These are phyloP conservation scores for Drosophila demipolita DNA, from an alignment of 2,888 invertebrate species.

Conservation along the genomic window DNA sequence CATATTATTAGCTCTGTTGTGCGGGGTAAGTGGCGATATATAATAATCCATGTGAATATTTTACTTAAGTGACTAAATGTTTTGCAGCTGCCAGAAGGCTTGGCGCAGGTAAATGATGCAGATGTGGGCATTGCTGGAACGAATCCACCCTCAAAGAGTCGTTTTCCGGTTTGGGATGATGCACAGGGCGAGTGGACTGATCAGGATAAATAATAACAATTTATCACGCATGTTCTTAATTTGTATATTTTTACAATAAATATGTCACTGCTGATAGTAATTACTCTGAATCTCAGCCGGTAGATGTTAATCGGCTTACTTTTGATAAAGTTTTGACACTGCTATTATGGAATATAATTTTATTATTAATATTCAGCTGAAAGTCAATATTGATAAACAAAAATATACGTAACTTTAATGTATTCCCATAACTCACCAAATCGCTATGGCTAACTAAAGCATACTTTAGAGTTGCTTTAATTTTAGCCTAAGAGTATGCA, in stretches of 20 bases:
- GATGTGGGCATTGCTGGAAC: slow-evolving; percentile 38
- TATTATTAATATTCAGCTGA: not conserved
- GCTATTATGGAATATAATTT: not conserved
- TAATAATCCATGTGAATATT: not conserved
- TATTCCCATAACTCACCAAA: not conserved
- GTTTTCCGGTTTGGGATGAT: slow-evolving; percentile 75
- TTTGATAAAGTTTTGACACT: not conserved
- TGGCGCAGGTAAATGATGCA: slow-evolving; percentile 39
- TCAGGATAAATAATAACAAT: slow-evolving; percentile 20
- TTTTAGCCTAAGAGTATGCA: slow-evolving; percentile 18
- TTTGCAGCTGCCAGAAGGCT: slow-evolving; percentile 44
- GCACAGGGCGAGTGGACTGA: slow-evolving; percentile 61
- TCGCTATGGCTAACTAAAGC: not conserved
- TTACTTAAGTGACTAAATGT: slow-evolving; percentile 11
- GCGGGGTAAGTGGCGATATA: slow-evolving; percentile 28
- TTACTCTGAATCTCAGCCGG: not conserved
- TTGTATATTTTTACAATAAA: not conserved
- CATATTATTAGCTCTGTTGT: slow-evolving; percentile 44
- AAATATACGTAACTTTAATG: not conserved
- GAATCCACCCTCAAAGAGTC: slow-evolving; percentile 31
- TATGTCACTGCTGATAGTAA: not conserved
- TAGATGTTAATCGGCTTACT: not conserved
- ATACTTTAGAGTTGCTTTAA: slow-evolving; percentile 3
- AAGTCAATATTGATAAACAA: not conserved
- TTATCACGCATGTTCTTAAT: not conserved